These are phyloP conservation scores for Aldrovandia affinis DNA, from an alignment of 2,797 vertebrate species.

Conservation along the genomic window DNA sequence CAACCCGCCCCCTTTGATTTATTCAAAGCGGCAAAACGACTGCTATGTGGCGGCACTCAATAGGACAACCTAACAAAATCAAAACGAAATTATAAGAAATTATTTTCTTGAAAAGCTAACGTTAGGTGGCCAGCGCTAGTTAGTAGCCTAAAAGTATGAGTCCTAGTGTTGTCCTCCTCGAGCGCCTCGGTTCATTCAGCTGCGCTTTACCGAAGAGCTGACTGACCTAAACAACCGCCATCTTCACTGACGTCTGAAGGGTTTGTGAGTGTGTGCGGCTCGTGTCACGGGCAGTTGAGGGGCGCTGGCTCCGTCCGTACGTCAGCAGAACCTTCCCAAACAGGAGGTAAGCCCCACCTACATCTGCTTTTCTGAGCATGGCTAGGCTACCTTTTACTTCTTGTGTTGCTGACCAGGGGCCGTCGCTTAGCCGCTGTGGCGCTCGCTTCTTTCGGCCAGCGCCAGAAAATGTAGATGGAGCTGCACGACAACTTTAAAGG, in stretches of 20 bases:
- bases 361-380: not conserved
- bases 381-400: not conserved
- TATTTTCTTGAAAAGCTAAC: not conserved
- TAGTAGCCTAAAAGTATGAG: not conserved
- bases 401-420: not conserved
- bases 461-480: not conserved
- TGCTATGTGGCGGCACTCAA: not conserved
- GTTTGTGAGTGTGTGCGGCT: constrained; percentile 39
- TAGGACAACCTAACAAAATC: not conserved
- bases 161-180: not conserved
- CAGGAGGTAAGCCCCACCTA: constrained; percentile 45
- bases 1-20: constrained; percentile 30
- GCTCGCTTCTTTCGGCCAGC: not conserved
- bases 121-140: not conserved
- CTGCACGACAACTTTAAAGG: not conserved
- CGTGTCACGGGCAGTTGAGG: constrained; percentile 59
- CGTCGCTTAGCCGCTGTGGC: not conserved
- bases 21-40: constrained; percentile 21
- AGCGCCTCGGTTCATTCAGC: constrained; percentile 4
- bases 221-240: constrained; percentile 50
- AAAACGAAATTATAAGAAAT: not conserved
- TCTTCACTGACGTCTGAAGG: constrained; percentile 50
- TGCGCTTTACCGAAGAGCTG: not conserved
- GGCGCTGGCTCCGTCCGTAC: constrained; percentile 72
- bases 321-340: constrained; percentile 59